A percentile compares a stretch with the other conserved stretches of the same genome.
Evolutionary conservation across 2,888 invertebrate species (phyloP).

Genomic region (Diloba caeruleocephala): DNA sequence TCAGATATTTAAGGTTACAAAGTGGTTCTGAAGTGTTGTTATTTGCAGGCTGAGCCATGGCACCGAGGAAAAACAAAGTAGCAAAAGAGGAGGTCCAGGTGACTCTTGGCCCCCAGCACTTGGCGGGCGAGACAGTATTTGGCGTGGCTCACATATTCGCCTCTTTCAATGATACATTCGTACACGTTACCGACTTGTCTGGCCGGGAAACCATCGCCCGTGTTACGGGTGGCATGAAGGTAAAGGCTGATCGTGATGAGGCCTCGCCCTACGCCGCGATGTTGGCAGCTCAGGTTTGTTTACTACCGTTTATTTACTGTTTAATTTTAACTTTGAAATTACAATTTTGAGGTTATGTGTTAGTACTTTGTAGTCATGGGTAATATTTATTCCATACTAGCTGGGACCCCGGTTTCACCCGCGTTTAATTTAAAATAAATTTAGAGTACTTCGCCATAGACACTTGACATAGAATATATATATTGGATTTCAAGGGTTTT

Average conservation of each 20-base stretch:
- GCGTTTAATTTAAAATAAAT: too few species aligned
- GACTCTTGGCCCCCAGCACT: slow-evolving; percentile 98
- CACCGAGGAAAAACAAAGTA: slow-evolving; percentile 99
- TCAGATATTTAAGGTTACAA: slow-evolving; percentile 80
- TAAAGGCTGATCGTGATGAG: slow-evolving; percentile 99
- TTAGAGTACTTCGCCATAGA: too few species aligned
- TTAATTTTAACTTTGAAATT: not conserved
- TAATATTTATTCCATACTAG: too few species aligned
- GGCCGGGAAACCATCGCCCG: slow-evolving; percentile 98
- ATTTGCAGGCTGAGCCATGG: slow-evolving; percentile 92
- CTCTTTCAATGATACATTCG: slow-evolving; percentile 99
- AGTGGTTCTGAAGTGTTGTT: slow-evolving; percentile 80
- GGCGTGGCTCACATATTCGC: slow-evolving; percentile 99
- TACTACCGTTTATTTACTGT: slow-evolving; percentile 13
- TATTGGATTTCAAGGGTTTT: too few species aligned
- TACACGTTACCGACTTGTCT: slow-evolving; percentile 99
- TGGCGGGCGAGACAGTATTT: slow-evolving; percentile 99
- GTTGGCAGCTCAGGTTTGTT: slow-evolving; percentile 98
- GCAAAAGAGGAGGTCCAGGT: slow-evolving; percentile 99
- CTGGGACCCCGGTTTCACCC: too few species aligned
- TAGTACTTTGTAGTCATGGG: slow-evolving; percentile 22
- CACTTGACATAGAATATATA: too few species aligned
- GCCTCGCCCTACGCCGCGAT: slow-evolving; percentile 99
- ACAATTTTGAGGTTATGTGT: slow-evolving; percentile 66
- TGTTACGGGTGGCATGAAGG: slow-evolving; percentile 99